These are phyloP conservation scores for Pseudomyrmex flavicornis DNA, from an alignment of 1,140 invertebrate genomes.

Conservation along the genomic window DNA sequence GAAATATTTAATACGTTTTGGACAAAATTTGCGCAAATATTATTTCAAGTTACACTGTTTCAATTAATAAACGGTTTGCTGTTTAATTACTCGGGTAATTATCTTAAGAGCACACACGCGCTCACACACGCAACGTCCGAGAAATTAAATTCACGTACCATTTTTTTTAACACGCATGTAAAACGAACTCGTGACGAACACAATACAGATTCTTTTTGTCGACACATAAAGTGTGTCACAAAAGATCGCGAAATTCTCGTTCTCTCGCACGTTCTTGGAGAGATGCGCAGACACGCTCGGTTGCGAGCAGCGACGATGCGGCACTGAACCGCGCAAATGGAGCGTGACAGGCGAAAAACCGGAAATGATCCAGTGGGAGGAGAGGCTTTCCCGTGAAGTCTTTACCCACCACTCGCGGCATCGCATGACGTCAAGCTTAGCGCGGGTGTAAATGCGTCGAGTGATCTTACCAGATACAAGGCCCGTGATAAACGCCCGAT, in stretches of 20 bases:
- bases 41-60: too few relatives aligned
- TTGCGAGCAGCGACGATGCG: constrained; percentile 43
- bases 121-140: neutral
- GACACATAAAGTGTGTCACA: neutral
- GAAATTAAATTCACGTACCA: constrained; percentile 17
- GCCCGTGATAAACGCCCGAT: constrained; percentile 37
- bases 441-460: constrained; percentile 65
- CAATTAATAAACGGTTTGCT: too few relatives aligned
- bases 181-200: neutral
- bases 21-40: too few relatives aligned
- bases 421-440: constrained; percentile 62
- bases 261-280: constrained; percentile 8
- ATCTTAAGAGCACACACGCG: too few relatives aligned
- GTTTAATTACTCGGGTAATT: too few relatives aligned
- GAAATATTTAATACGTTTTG: too few relatives aligned
- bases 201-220: neutral
- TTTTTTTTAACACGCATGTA: neutral
- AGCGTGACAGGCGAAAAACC: constrained; percentile 65
- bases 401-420: constrained; percentile 35
- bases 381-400: constrained; percentile 57
- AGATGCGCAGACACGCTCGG: constrained; percentile 24
- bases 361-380: constrained; percentile 66
- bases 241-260: neutral
- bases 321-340: constrained; percentile 61
- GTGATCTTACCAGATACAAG: constrained; percentile 68